phyloP scores from a whole-genome alignment of 1,140 invertebrate genomes.

The Eurosta solidaginis region DNA sequence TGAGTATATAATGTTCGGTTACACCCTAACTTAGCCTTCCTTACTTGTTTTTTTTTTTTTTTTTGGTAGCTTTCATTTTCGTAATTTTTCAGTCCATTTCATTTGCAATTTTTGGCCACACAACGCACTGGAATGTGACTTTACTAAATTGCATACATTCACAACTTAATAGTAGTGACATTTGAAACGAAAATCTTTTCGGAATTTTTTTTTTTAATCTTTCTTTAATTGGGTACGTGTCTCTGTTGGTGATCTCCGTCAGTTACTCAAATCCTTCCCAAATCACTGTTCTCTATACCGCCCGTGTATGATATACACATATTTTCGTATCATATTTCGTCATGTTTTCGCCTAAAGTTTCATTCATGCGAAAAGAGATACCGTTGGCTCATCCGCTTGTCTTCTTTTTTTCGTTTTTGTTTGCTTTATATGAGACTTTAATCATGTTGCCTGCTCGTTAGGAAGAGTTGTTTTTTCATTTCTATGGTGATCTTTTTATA shows the following conservation, averaged over 20 bases:
- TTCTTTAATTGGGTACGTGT: too few relatives aligned
- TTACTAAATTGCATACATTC: neutral
- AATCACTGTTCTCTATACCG: too few relatives aligned
- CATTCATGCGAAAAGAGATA: conserved; percentile 29
- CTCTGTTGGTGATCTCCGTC: neutral
- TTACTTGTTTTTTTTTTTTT: neutral
- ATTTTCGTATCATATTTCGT: neutral
- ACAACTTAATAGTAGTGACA: neutral
- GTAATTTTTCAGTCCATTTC: neutral
- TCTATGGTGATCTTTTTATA: too few relatives aligned
- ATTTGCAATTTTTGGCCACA: neutral
- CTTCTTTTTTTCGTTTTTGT: too few relatives aligned
- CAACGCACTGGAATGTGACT: neutral
- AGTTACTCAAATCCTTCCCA: neutral
- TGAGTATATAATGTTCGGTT: too few relatives aligned
- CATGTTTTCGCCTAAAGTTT: conserved; percentile 27
- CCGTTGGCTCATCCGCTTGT: neutral
- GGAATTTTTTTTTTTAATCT: neutral
- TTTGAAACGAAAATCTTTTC: neutral
- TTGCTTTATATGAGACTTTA: too few relatives aligned
- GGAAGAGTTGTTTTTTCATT: too few relatives aligned
- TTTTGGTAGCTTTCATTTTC: neutral
- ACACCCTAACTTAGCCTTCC: neutral
- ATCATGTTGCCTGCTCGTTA: too few relatives aligned
- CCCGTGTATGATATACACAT: neutral